Evolutionary conservation across 2,888 invertebrate genomes (phyloP).

Genomic region (Caenorhabditis uteleia): DNA sequence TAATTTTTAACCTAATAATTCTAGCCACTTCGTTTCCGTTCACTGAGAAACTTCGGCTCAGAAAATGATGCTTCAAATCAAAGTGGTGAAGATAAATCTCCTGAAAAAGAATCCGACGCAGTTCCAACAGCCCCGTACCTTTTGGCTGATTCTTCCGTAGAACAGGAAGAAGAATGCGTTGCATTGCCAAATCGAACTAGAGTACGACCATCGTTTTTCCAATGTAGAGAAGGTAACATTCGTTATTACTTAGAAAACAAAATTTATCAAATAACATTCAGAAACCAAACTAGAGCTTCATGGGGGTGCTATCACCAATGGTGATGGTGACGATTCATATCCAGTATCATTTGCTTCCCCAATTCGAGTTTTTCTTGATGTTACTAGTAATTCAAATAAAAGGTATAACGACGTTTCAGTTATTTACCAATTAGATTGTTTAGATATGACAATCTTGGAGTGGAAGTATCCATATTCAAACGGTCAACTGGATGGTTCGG

Average conservation of each 20-base stretch:
- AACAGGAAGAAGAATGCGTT: conserved; percentile 42
- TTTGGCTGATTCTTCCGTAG: conserved; percentile 32
- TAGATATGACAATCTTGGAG: conserved; percentile 61
- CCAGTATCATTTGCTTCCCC: conserved; percentile 57
- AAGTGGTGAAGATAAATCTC: conserved; percentile 22
- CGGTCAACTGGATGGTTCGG: conserved; percentile 64
- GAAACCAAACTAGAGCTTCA: conserved; percentile 54
- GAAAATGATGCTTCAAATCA: conserved; percentile 23
- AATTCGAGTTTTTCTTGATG: conserved; percentile 62
- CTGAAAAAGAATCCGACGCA: conserved; percentile 10
- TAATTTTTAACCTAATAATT: neutral
- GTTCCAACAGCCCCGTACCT: conserved; percentile 26
- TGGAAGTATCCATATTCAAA: conserved; percentile 62
- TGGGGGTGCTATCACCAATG: conserved; percentile 62
- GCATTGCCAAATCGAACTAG: conserved; percentile 48
- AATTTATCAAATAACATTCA: neutral
- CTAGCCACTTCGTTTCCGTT: conserved; percentile 25
- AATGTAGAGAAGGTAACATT: conserved; percentile 37
- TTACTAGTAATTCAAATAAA: conserved; percentile 55
- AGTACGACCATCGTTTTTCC: conserved; percentile 47
- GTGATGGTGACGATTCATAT: conserved; percentile 59
- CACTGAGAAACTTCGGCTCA: conserved; percentile 13
- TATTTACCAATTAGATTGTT: conserved; percentile 1
- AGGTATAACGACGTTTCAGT: conserved; percentile 28
- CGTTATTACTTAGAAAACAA: neutral